Evolutionary conservation across 2,888 invertebrate species (phyloP), one percentile per base, ranked within the genome.

Genomic region (Patella ulyssiponensis): DNA sequence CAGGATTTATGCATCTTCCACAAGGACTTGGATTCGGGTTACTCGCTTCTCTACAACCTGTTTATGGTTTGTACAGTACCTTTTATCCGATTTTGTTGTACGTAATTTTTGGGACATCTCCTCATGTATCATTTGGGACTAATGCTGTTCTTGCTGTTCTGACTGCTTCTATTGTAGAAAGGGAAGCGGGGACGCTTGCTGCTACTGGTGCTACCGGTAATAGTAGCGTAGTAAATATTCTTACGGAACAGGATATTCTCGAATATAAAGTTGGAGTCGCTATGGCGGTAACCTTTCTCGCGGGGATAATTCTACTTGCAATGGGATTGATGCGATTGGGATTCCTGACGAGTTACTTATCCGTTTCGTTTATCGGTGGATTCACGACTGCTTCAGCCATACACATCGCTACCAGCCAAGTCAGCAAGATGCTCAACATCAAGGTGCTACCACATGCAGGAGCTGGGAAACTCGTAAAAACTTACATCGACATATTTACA

Each of bases 401-500:
- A 56, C 88, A 88, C 76, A 86, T 87, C 54, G 82, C 84, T 54
- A 80, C 84, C 2, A 86, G 86, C 70, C 79, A 54, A 64, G 15
- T 86, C 44, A 77, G 82, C 1, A 86, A 86, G 77, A 81, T 83
- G 11, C 72, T 87, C 4, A 83, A 84, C 33, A 78, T 87, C 51
- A 79, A 77, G 44, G 78, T 86, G 12, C 82, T 78, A 7, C 23
- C 82, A 0, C 74, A 82, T 9, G 79, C 82, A 56, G 86, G 86
- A 52, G 79, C 80, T 3, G 86, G 86, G 3, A 86, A 86, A 71
- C 56, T 86, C 9, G 72, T 86, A 17, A 69, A 94, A 94, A 94
- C 94, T 0, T 92, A 94, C 73, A 91, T 93, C 20, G 94, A 94
- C 87, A 92, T 95, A 73, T 91, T 94, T 80, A 91, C 92, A 78